A percentile compares a stretch with the other conserved stretches of the same genome.
phyloP scores from a whole-genome alignment of 92 coral and sea anemone species.

The Porites divaricata region DNA sequence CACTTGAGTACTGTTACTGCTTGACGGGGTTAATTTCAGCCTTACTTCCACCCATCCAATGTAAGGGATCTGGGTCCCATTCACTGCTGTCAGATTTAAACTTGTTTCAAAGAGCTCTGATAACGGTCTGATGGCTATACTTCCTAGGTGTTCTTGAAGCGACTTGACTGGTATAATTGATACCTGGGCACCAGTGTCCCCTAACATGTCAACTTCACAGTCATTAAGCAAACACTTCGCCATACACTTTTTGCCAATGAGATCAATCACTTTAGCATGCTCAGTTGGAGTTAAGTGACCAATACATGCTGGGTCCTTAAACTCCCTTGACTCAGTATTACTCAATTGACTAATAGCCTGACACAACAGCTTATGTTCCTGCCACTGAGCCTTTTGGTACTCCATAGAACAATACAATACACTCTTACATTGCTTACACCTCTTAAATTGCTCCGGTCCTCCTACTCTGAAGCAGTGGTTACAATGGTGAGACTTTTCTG shows the following conservation, averaged over 20 bases:
- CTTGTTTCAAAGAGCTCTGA: slow-evolving; percentile 53
- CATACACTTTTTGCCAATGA: slow-evolving; percentile 68
- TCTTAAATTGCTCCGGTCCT: no score
- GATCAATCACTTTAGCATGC: slow-evolving; percentile 59
- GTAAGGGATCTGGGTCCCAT: slow-evolving; percentile 60
- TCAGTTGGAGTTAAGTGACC: slow-evolving; percentile 68
- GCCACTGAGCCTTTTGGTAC: no score
- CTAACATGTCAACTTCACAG: slow-evolving; percentile 54
- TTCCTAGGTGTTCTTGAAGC: slow-evolving; percentile 40
- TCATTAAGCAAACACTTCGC: slow-evolving; percentile 64
- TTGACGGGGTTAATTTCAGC: slow-evolving; percentile 40
- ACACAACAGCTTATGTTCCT: no score
- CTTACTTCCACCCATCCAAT: slow-evolving; percentile 59
- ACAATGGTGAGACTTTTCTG: no score
- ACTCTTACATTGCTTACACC: no score
- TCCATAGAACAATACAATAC: no score
- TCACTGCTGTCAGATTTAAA: slow-evolving; percentile 45
- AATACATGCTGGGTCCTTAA: slow-evolving; percentile 59
- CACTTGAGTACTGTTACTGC: slow-evolving; percentile 30
- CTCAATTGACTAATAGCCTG: no score
- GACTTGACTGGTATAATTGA: slow-evolving; percentile 59
- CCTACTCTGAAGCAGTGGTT: no score
- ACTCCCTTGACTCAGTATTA: no score
- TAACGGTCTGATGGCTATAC: no score
- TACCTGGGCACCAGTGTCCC: slow-evolving; percentile 81